These are phyloP conservation scores for Trichogramma pretiosum DNA, from an alignment of 1,140 invertebrate species.

Conservation along the genomic window DNA sequence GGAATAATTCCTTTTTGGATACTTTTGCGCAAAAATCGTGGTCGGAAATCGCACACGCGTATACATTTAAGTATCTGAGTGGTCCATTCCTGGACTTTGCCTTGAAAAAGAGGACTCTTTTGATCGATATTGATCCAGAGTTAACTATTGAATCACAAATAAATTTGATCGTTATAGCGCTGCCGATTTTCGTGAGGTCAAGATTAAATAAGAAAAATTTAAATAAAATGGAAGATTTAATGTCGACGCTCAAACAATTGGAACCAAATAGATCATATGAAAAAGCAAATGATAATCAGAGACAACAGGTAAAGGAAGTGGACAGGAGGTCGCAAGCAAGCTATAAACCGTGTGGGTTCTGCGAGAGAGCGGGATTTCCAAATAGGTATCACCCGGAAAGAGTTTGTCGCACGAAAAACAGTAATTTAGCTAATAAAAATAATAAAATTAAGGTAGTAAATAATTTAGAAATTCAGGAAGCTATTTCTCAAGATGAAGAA, in stretches of 20 bases:
- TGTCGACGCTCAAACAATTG: slow-evolving; percentile 8
- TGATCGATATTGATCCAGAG: slow-evolving; percentile 7
- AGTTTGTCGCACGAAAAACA: slow-evolving; percentile 15
- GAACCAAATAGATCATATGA: slow-evolving; percentile 1
- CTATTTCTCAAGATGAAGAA: slow-evolving; percentile 1
- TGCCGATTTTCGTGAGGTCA: slow-evolving; percentile 8
- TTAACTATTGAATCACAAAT: slow-evolving; percentile 8
- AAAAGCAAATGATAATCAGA: slow-evolving; percentile 1
- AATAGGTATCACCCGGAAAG: slow-evolving; percentile 14
- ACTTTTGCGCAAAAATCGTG: slow-evolving; percentile 6
- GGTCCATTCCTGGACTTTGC: slow-evolving; percentile 13
- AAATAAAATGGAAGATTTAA: slow-evolving; percentile 4
- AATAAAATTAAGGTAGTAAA: slow-evolving; percentile 15
- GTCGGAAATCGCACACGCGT: slow-evolving; percentile 7
- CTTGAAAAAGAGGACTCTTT: slow-evolving; percentile 12
- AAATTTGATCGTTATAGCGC: slow-evolving; percentile 11
- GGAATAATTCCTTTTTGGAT: no score
- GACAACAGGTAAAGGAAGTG: background rate
- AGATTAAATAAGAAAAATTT: background rate
- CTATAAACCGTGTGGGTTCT: slow-evolving; percentile 12
- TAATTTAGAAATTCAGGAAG: slow-evolving; percentile 13
- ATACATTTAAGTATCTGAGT: slow-evolving; percentile 9
- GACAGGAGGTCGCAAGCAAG: no score
- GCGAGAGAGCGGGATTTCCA: slow-evolving; percentile 8
- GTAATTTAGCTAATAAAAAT: slow-evolving; percentile 5